Base-by-base conservation (phyloP, 1,140 invertebrate species). In the Drosophila persimilis region DNA sequence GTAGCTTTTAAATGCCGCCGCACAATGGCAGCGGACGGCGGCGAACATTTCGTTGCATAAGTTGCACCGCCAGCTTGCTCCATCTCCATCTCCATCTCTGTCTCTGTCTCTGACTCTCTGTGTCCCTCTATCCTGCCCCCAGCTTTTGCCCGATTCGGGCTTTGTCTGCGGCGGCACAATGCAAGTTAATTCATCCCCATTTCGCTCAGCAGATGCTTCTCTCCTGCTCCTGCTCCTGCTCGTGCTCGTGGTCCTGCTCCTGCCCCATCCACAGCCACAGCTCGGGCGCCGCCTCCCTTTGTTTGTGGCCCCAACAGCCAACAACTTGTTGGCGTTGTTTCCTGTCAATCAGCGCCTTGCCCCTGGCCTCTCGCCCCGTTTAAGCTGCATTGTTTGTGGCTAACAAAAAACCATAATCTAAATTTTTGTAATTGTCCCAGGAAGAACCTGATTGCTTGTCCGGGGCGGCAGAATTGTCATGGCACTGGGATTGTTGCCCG, bases 31-130 rank as follows among this genome's bases (percentile, higher is more conserved):
- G 46, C 56, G 56, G 24, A 72, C 44, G 56, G 8, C 17, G 55
- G 43, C 45, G 46, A 79, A 67, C 62, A 76, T 72, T 76, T 63
- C 50, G 67, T 71, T 77, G 80, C 80, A 80, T 85, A 80, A 80
- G 77, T 64, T 72, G 65, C 17, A 39, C 48, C n/a, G 51, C 17
- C 7, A 61, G 69, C 59, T 51, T 29, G 20, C 7, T 29, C 50
- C 17, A 31, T 35, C 20, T 15, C 73, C 22, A 13, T 20, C 46
- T 9, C 43, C 48, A 0, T 11, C 13, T 47, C 43, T 31, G 6
- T 20, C 58, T 44, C 17, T 11, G 17, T 17, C 13, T 13, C 8
- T 17, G 7, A 24, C 59, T 31, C 26, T 26, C 17, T 20, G 51
- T 26, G 26, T 31, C 22, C 15, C 26, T 43, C 29, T 53, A 7